A percentile compares a stretch with the other conserved stretches of the same genome.
Conservation (phyloP, 2,888 invertebrate species). For the Drosophila niveifrons region DNA sequence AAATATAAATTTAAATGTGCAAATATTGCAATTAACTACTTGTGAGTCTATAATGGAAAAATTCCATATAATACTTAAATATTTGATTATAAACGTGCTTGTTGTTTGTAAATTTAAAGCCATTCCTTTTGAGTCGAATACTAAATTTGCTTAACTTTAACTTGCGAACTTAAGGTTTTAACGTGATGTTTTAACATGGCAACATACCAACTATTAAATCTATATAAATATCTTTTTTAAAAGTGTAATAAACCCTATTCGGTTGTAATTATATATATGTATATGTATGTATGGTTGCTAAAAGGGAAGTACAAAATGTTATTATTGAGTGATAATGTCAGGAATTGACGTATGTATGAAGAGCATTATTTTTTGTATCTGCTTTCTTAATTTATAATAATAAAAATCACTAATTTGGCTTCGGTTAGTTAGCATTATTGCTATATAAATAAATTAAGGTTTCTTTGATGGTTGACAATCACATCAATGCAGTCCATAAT, state of each 20-base stretch:
- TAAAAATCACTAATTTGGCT: conserved; percentile 76
- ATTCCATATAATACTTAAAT: conserved; percentile 53
- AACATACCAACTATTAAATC: conserved; percentile 20
- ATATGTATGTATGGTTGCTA: conserved; percentile 52
- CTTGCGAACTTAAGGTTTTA: conserved; percentile 28
- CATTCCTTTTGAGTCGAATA: conserved; percentile 52
- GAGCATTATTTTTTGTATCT: conserved; percentile 24
- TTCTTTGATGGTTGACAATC: conserved; percentile 66
- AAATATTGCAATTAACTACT: conserved; percentile 59
- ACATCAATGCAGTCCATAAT: conserved; percentile 67
- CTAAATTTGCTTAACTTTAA: conserved; percentile 54
- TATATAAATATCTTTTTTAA: conserved; percentile 35
- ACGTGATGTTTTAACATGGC: conserved; percentile 35
- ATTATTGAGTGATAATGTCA: conserved; percentile 68
- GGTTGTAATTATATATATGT: conserved; percentile 35
- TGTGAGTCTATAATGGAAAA: conserved; percentile 49
- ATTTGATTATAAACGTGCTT: conserved; percentile 53
- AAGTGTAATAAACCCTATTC: conserved; percentile 56
- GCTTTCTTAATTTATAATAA: conserved; percentile 51
- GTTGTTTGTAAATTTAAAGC: conserved; percentile 67
- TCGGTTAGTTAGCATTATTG: conserved; percentile 67
- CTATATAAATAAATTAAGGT: conserved; percentile 54
- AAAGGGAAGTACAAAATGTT: conserved; percentile 71
- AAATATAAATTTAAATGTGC: conserved; percentile 49
- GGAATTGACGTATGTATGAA: conserved; percentile 66